These are phyloP conservation scores for Cephus cinctus DNA, from an alignment of 1,140 invertebrate genomes.

Conservation along the genomic window DNA sequence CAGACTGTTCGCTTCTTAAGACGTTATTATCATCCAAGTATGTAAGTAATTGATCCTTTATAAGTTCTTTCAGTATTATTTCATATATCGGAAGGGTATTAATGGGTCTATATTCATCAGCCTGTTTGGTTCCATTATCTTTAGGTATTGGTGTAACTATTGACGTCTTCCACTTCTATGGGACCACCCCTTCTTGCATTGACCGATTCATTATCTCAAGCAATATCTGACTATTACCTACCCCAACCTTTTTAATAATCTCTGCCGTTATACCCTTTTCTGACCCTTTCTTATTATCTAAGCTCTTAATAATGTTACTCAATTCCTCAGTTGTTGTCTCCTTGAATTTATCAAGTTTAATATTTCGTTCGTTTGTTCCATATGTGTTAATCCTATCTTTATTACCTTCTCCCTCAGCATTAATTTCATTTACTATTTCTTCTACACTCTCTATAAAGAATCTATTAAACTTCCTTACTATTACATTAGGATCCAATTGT, in stretches of 20 bases:
- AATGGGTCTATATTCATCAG: background rate
- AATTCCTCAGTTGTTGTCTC: background rate
- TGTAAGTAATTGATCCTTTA: too few species aligned
- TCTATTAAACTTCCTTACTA: conserved; percentile 1
- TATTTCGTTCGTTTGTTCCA: too few species aligned
- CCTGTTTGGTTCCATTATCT: background rate
- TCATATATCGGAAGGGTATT: conserved; percentile 1
- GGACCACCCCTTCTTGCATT: conserved; percentile 1
- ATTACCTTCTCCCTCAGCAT: background rate
- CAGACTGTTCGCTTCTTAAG: conserved; percentile 1
- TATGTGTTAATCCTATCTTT: background rate
- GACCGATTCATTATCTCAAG: background rate
- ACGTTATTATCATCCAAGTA: background rate
- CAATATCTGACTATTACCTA: background rate
- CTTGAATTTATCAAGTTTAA: background rate
- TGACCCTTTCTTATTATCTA: background rate
- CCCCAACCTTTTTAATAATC: background rate
- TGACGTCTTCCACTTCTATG: background rate
- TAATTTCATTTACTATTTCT: conserved; percentile 8
- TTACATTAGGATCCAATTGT: background rate
- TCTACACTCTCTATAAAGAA: conserved; percentile 5
- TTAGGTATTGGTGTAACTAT: background rate
- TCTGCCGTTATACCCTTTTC: background rate
- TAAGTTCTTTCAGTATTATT: background rate
- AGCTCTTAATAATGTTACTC: background rate